phyloP scores from a whole-genome alignment of 2,888 invertebrate species.

The Agonopterix arenella region DNA sequence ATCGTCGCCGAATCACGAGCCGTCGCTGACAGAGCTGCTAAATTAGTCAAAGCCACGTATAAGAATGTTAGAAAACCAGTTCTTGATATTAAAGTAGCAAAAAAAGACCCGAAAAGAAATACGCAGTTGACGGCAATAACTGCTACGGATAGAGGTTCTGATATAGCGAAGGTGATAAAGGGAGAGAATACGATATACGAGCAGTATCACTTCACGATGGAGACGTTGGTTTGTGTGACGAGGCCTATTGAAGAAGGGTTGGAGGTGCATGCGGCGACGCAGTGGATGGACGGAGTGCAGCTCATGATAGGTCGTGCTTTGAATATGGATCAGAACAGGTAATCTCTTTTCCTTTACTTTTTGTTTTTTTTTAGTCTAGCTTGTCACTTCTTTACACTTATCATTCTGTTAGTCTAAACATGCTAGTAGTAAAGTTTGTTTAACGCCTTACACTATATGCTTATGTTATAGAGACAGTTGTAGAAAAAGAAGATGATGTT shows the following conservation, averaged over 20 bases:
- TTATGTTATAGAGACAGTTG: too few species aligned
- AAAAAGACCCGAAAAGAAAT: slow-evolving; percentile 23
- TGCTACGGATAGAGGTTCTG: slow-evolving; percentile 38
- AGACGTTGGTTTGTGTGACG: slow-evolving; percentile 79
- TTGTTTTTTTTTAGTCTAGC: too few species aligned
- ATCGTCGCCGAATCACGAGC: slow-evolving; percentile 76
- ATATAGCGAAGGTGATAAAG: slow-evolving; percentile 51
- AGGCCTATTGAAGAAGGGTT: slow-evolving; percentile 83
- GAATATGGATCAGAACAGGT: slow-evolving; percentile 77
- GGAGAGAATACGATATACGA: slow-evolving; percentile 71
- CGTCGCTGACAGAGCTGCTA: slow-evolving; percentile 73
- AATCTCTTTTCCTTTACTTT: background rate
- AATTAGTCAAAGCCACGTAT: slow-evolving; percentile 73
- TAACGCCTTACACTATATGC: too few species aligned
- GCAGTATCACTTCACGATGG: slow-evolving; percentile 86
- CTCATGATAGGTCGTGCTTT: slow-evolving; percentile 69
- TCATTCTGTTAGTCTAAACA: too few species aligned
- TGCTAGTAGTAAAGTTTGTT: too few species aligned
- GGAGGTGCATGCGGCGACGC: slow-evolving; percentile 77
- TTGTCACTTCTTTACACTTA: too few species aligned
- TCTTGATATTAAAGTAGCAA: slow-evolving; percentile 30
- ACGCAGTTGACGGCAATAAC: slow-evolving; percentile 14
- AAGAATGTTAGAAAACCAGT: slow-evolving; percentile 44
- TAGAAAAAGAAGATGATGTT: too few species aligned
- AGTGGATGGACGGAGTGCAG: slow-evolving; percentile 78